phyloP scores from a whole-genome alignment of 1,140 invertebrate genomes.

The Drosophila elegans region DNA sequence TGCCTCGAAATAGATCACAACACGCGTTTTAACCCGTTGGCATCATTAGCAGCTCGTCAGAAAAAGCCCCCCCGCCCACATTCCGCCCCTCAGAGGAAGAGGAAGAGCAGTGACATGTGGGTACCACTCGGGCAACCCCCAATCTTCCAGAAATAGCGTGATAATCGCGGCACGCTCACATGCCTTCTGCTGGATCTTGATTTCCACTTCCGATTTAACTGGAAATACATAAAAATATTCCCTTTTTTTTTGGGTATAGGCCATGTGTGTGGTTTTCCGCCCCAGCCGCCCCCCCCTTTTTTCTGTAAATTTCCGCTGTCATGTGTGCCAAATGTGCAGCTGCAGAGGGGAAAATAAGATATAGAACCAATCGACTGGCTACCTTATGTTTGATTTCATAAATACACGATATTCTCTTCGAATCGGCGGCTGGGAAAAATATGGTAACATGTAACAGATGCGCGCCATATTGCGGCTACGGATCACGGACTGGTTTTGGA shows the following conservation, averaged over 20 bases:
- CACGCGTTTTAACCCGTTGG: conserved; percentile 75
- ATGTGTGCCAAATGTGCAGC: conserved; percentile 82
- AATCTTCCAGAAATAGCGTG: conserved; percentile 76
- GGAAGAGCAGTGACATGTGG: conserved; percentile 57
- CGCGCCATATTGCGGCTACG: conserved; percentile 73
- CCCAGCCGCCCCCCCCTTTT: conserved; percentile 5
- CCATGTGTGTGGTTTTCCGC: conserved; percentile 50
- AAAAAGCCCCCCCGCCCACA: conserved; percentile 18
- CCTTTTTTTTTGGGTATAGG: conserved; percentile 40
- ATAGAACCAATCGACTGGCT: conserved; percentile 54
- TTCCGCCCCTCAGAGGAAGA: conserved; percentile 9
- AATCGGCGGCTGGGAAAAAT: conserved; percentile 49
- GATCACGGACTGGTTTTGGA: conserved; percentile 24
- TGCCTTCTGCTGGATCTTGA: conserved; percentile 46
- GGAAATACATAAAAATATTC: conserved; percentile 76
- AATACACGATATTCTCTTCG: conserved; percentile 55
- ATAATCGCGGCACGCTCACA: conserved; percentile 76
- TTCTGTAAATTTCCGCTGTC: conserved; percentile 58
- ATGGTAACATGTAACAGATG: conserved; percentile 81
- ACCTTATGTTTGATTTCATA: conserved; percentile 83
- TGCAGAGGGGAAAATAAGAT: conserved; percentile 23
- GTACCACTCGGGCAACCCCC: conserved; percentile 28
- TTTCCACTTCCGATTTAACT: conserved; percentile 82
- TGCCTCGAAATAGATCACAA: conserved; percentile 61
- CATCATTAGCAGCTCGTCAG: conserved; percentile 76